A percentile compares a stretch with the other conserved stretches of the same genome.
phyloP scores from a whole-genome alignment of 2,113 vertebrate species.

The Nothobranchius kuhntae region DNA sequence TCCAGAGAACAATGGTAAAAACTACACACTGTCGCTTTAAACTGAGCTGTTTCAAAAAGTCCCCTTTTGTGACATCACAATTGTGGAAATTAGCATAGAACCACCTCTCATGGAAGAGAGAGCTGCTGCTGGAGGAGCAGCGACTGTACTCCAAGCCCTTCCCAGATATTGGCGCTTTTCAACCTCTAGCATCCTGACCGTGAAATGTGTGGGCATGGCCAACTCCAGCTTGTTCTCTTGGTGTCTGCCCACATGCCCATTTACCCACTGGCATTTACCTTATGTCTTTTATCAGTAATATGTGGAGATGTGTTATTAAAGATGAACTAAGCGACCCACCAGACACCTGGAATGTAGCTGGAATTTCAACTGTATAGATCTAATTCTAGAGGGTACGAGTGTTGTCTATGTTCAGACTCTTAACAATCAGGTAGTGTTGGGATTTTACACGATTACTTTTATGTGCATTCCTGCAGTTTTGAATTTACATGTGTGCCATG shows the following conservation, averaged over 20 bases:
- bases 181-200: no score
- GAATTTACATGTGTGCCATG: neutral
- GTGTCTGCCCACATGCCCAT: constrained; percentile 67
- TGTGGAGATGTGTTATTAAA: constrained; percentile 25
- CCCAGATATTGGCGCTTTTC: no score
- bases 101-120: no score
- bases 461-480: neutral
- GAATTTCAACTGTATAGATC: constrained; percentile 20
- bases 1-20: no score
- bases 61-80: no score
- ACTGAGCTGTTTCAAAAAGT: no score
- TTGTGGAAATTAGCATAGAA: no score
- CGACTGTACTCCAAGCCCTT: no score
- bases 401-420: neutral
- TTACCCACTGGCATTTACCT: constrained; percentile 26
- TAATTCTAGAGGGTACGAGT: neutral
- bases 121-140: no score
- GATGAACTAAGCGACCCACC: neutral
- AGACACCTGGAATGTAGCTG: constrained; percentile 11
- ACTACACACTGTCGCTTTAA: no score
- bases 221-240: neutral
- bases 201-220: no score
- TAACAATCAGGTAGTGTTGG: neutral
- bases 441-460: neutral
- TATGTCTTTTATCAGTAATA: constrained; percentile 37